These are phyloP conservation scores for Drosophila histrio DNA, from an alignment of 2,888 invertebrate genomes.

Conservation along the genomic window DNA sequence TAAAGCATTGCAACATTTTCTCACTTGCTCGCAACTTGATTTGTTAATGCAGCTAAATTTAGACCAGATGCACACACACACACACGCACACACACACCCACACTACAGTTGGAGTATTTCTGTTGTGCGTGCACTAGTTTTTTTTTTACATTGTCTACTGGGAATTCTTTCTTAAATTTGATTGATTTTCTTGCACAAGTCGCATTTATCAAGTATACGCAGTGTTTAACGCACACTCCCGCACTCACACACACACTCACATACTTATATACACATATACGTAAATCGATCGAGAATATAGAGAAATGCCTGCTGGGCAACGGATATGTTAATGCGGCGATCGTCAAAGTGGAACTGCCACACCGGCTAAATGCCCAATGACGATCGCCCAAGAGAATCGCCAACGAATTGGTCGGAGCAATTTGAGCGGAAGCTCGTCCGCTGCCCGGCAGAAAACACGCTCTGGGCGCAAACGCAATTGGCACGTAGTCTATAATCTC, in stretches of 20 bases:
- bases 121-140: constrained; percentile 42
- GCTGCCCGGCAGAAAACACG: constrained; percentile 4
- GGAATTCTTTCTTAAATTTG: constrained; percentile 40
- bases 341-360: constrained; percentile 82
- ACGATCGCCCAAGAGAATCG: constrained; percentile 21
- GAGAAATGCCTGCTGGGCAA: constrained; percentile 70
- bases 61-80: constrained; percentile 46
- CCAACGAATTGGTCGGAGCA: constrained; percentile 33
- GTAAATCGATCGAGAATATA: constrained; percentile 9
- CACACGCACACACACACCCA: not conserved
- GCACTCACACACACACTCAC: constrained; percentile 25
- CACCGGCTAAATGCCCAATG: constrained; percentile 16
- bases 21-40: constrained; percentile 26
- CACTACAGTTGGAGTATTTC: constrained; percentile 14
- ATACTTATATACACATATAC: constrained; percentile 16
- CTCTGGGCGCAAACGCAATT: constrained; percentile 41
- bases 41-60: constrained; percentile 72
- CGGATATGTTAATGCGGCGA: constrained; percentile 82
- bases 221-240: constrained; percentile 20
- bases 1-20: constrained; percentile 41
- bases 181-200: constrained; percentile 59
- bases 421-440: constrained; percentile 12
- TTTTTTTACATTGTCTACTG: constrained; percentile 10
- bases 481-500: constrained; percentile 1
- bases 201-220: constrained; percentile 57